Evolutionary conservation across 92 coral and sea anemone genomes (phyloP).

Genomic region (Paragorgia papillata): DNA sequence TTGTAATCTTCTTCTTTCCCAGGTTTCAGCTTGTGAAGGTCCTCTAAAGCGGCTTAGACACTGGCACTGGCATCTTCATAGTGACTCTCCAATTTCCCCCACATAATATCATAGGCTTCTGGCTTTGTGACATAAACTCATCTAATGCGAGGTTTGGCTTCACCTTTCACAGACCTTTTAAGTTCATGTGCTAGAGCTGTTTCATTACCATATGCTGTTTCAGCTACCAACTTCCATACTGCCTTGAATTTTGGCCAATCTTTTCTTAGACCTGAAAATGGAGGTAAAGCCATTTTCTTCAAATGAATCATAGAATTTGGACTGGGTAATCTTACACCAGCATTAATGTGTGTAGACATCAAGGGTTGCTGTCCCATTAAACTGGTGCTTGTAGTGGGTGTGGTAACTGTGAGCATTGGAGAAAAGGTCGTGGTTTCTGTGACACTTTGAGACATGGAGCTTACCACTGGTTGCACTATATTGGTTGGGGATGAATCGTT

Average conservation of each 20-base stretch:
- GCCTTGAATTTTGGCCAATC: slow-evolving; percentile 69
- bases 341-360: background rate
- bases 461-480: too few species aligned
- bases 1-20: slow-evolving; percentile 57
- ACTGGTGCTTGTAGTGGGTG: slow-evolving; percentile 7
- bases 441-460: too few species aligned
- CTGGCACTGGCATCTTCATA: slow-evolving; percentile 63
- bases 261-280: slow-evolving; percentile 59
- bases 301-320: slow-evolving; percentile 15
- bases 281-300: slow-evolving; percentile 59
- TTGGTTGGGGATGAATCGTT: too few species aligned
- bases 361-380: background rate
- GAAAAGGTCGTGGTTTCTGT: too few species aligned
- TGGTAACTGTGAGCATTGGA: background rate
- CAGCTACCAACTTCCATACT: slow-evolving; percentile 66
- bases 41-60: slow-evolving; percentile 60
- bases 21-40: slow-evolving; percentile 58
- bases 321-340: too few species aligned
- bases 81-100: slow-evolving; percentile 59
- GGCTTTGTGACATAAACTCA: slow-evolving; percentile 71
- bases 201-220: slow-evolving; percentile 42
- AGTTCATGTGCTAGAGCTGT: slow-evolving; percentile 68
- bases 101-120: slow-evolving; percentile 68
- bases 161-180: slow-evolving; percentile 57
- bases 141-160: slow-evolving; percentile 56